phyloP scores from a whole-genome alignment of 1,140 invertebrate species.

The Pararge aegeria region DNA sequence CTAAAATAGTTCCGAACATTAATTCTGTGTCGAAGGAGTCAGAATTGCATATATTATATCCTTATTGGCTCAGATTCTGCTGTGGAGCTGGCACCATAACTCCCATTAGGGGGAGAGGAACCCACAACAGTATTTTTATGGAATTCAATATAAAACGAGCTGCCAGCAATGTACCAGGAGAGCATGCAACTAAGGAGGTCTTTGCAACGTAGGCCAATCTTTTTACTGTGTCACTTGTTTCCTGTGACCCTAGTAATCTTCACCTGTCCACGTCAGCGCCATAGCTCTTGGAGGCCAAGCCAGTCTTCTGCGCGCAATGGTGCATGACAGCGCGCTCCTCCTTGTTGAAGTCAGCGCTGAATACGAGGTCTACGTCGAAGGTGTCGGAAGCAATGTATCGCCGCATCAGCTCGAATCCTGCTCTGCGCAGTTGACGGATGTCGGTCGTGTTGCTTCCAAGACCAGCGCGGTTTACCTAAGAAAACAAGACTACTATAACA shows the following conservation, averaged over 20 bases:
- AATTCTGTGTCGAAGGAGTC: no score
- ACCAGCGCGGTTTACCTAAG: constrained; percentile 57
- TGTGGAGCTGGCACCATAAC: no score
- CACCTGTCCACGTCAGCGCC: constrained; percentile 48
- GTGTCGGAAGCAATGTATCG: constrained; percentile 78
- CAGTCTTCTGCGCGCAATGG: constrained; percentile 68
- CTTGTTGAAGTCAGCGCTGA: constrained; percentile 85
- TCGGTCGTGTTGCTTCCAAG: constrained; percentile 58
- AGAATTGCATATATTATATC: no score
- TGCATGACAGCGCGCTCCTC: constrained; percentile 87
- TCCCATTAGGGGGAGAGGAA: no score
- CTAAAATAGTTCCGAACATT: no score
- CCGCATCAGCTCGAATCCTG: constrained; percentile 51
- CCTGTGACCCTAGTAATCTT: neutral
- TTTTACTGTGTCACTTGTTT: no score
- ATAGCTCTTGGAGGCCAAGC: constrained; percentile 81
- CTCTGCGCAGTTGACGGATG: constrained; percentile 55
- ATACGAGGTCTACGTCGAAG: constrained; percentile 81
- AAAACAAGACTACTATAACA: neutral
- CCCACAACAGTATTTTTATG: no score
- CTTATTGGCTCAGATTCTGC: no score
- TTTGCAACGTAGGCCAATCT: no score
- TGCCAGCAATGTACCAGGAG: no score
- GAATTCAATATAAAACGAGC: no score
- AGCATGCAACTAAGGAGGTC: no score